Conservation (phyloP, 2,797 vertebrate genomes). For the Pseudochirops cupreus region DNA sequence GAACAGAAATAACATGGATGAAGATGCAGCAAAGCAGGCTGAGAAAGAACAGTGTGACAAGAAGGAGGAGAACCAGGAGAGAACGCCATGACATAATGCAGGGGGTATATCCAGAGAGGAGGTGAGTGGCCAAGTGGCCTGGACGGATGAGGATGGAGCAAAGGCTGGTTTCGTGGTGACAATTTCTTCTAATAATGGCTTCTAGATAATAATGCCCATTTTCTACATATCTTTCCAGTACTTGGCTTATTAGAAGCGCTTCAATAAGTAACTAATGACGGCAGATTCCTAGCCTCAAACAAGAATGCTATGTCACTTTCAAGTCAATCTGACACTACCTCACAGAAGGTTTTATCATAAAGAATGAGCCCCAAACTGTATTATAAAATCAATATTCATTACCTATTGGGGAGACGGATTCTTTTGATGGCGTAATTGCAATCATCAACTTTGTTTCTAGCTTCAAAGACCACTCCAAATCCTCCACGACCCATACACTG, state of each 20-base stretch:
- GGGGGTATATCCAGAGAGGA: background rate
- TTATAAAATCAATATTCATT: constrained; percentile 57
- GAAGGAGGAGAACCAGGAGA: background rate
- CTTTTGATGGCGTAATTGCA: constrained; percentile 99
- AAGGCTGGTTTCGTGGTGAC: background rate
- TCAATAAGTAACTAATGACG: background rate
- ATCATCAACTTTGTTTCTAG: constrained; percentile 98
- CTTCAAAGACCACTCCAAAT: constrained; percentile 99
- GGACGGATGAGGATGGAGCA: background rate
- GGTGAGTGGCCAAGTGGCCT: background rate
- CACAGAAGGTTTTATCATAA: constrained; percentile 20
- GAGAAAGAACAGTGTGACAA: background rate
- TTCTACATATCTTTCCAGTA: background rate
- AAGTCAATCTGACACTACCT: background rate
- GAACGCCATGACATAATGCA: background rate
- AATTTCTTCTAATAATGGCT: background rate
- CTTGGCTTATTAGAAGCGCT: background rate
- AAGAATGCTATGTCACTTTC: background rate
- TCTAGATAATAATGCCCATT: background rate
- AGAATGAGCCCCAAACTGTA: background rate
- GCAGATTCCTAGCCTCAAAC: background rate
- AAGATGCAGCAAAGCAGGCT: background rate
- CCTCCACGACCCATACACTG: constrained; percentile 98
- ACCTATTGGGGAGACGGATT: constrained; percentile 98
- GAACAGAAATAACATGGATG: background rate